Evolutionary conservation across 2,888 invertebrate species (phyloP).

Genomic region (Therioaphis trifolii): DNA sequence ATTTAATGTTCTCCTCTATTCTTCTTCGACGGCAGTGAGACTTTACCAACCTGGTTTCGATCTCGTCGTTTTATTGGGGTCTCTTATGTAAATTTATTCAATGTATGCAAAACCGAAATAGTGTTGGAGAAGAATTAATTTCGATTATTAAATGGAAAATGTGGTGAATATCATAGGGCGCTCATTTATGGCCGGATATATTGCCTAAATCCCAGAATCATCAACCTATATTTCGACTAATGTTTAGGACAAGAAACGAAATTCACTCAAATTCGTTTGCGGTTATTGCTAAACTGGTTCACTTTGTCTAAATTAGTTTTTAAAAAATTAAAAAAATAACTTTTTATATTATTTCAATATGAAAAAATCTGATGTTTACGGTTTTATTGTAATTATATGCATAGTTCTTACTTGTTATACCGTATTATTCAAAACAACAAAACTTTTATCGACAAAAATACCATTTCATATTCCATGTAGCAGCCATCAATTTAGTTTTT

Average conservation of each 20-base stretch:
- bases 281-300: too few species aligned
- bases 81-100: conserved; percentile 48
- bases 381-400: too few species aligned
- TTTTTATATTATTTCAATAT: too few species aligned
- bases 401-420: too few species aligned
- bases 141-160: conserved; percentile 13
- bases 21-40: conserved; percentile 1
- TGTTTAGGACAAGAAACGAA: neutral
- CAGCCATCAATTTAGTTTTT: too few species aligned
- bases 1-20: conserved; percentile 46
- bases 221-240: neutral
- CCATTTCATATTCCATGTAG: too few species aligned
- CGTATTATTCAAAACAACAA: too few species aligned
- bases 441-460: too few species aligned
- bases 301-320: too few species aligned
- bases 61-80: conserved; percentile 19
- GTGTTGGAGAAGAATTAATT: conserved; percentile 33
- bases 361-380: too few species aligned
- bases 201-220: conserved; percentile 2
- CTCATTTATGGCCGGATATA: neutral
- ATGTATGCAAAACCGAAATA: conserved; percentile 14
- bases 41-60: conserved; percentile 15
- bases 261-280: too few species aligned
- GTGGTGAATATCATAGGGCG: neutral
- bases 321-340: too few species aligned